phyloP scores from a whole-genome alignment of 2,888 invertebrate species.

The Terebella lapidaria region DNA sequence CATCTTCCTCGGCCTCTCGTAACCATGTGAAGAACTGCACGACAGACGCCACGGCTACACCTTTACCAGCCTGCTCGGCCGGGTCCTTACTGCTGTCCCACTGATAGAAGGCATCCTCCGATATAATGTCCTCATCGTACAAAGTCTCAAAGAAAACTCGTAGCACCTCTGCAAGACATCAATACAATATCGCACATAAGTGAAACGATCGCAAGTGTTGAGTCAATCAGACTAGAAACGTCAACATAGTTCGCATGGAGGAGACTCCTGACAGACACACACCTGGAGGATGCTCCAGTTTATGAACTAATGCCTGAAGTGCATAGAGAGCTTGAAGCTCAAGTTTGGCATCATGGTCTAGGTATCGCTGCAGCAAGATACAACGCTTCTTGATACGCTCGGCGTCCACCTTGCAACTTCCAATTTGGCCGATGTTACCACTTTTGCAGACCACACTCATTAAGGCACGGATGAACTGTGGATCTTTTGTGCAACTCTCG shows the following conservation, averaged over 20 bases:
- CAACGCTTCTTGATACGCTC: slow-evolving; percentile 54
- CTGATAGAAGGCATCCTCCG: slow-evolving; percentile 72
- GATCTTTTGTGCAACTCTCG: slow-evolving; percentile 59
- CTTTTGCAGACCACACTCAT: slow-evolving; percentile 70
- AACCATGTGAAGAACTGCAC: slow-evolving; percentile 58
- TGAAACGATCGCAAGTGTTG: too few relatives aligned
- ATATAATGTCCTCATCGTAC: slow-evolving; percentile 74
- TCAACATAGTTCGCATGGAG: too few relatives aligned
- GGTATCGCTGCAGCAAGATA: slow-evolving; percentile 65
- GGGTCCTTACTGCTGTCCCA: slow-evolving; percentile 72
- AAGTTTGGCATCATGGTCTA: slow-evolving; percentile 60
- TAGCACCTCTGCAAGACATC: slow-evolving; percentile 70
- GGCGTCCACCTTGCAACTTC: background rate
- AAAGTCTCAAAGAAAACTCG: slow-evolving; percentile 71
- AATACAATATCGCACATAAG: too few relatives aligned
- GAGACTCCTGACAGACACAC: too few relatives aligned
- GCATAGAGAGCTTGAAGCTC: slow-evolving; percentile 71
- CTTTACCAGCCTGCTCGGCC: slow-evolving; percentile 73
- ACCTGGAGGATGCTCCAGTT: slow-evolving; percentile 72
- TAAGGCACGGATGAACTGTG: slow-evolving; percentile 69
- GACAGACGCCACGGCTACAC: slow-evolving; percentile 69
- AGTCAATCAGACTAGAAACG: too few relatives aligned
- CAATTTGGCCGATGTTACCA: slow-evolving; percentile 59
- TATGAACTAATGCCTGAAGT: slow-evolving; percentile 72
- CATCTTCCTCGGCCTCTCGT: slow-evolving; percentile 40